phyloP scores from a whole-genome alignment of 2,113 vertebrate species.

The Hyaena hyaena region DNA sequence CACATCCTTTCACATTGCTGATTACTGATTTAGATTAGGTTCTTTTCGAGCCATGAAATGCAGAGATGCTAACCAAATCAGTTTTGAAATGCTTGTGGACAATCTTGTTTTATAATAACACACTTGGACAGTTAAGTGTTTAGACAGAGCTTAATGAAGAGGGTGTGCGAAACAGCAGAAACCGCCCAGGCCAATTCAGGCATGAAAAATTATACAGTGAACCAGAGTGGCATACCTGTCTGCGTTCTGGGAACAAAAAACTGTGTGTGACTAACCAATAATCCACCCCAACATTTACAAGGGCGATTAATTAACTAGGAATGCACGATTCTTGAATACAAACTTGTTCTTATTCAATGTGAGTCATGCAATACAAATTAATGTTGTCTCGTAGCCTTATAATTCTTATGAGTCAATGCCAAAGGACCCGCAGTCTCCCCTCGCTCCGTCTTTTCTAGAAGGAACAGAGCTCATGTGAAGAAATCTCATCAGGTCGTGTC shows the following conservation, averaged over 20 bases:
- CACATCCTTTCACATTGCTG: too few relatives aligned
- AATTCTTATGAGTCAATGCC: constrained; percentile 52
- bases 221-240: constrained; percentile 65
- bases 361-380: constrained; percentile 80
- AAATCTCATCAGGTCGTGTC: constrained; percentile 52
- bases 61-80: constrained; percentile 31
- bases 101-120: constrained; percentile 60
- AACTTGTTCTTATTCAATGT: constrained; percentile 72
- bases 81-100: constrained; percentile 65
- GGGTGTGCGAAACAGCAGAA: constrained; percentile 40
- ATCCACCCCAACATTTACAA: constrained; percentile 74
- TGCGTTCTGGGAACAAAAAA: constrained; percentile 69
- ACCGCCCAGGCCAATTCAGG: constrained; percentile 47
- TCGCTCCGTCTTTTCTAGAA: constrained; percentile 28
- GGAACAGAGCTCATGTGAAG: neutral
- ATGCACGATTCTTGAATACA: constrained; percentile 68
- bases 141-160: constrained; percentile 60
- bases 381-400: constrained; percentile 52
- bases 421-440: neutral
- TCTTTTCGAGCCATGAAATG: constrained; percentile 46
- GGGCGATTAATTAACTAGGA: constrained; percentile 74
- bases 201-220: constrained; percentile 69
- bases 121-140: constrained; percentile 59
- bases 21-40: too few relatives aligned
- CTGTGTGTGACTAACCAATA: constrained; percentile 74